A percentile compares a stretch with the other conserved stretches of the same genome.
These are phyloP conservation scores for Umimayanthus kanabou DNA, from an alignment of 92 coral and sea anemone genomes.

Conservation along the genomic window DNA sequence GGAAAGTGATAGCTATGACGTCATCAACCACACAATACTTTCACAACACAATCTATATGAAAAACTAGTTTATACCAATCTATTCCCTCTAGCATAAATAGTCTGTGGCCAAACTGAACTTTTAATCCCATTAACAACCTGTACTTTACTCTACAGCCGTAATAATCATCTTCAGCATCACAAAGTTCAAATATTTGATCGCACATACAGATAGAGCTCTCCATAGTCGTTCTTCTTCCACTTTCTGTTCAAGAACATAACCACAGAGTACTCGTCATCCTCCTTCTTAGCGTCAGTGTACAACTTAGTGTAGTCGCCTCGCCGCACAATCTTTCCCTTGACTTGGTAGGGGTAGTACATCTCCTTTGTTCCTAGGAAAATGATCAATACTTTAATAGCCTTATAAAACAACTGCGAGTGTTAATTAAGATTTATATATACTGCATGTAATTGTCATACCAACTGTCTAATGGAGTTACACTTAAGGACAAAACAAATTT, in stretches of 20 bases:
- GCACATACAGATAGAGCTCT: conserved; percentile 91
- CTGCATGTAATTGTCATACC: background rate
- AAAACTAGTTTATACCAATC: no score
- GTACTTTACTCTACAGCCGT: no score
- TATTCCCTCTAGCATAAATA: no score
- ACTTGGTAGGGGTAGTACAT: conserved; percentile 82
- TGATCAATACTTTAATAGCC: background rate
- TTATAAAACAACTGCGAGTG: no score
- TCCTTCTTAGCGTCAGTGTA: conserved; percentile 69
- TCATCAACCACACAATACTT: no score
- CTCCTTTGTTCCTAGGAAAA: conserved; percentile 42
- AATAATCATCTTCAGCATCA: no score
- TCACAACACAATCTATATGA: no score
- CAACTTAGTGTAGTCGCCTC: conserved; percentile 86
- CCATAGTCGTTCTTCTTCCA: conserved; percentile 96
- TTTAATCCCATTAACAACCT: no score
- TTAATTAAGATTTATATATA: background rate
- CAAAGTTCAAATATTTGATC: background rate
- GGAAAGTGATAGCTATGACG: no score
- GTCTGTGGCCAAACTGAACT: no score
- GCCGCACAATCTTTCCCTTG: conserved; percentile 77
- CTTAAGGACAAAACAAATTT: no score
- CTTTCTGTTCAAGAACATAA: conserved; percentile 74
- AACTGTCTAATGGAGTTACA: no score
- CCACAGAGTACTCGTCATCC: conserved; percentile 79